Percentiles rank a stretch among this genome's conserved stretches.
Evolutionary conservation across 2,888 invertebrate genomes (phyloP).

Genomic region (Ophraella communa): DNA sequence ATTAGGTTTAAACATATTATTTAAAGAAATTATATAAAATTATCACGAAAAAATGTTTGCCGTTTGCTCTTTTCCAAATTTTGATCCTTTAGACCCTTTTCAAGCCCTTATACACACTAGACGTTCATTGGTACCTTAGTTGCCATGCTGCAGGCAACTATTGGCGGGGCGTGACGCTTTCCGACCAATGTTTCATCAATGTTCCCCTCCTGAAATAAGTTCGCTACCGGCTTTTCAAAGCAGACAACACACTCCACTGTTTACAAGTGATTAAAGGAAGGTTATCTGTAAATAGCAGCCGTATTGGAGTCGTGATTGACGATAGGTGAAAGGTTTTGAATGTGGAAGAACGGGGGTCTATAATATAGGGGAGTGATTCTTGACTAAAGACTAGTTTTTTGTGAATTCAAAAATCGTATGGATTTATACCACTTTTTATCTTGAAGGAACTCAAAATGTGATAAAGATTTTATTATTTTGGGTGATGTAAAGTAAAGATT

Average conservation of each 20-base stretch:
- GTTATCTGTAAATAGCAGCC: slow-evolving; percentile 12
- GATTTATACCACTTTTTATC: too few relatives aligned
- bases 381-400: neutral
- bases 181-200: slow-evolving; percentile 1
- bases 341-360: neutral
- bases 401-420: too few relatives aligned
- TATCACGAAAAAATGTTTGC: neutral
- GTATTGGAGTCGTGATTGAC: slow-evolving; percentile 2
- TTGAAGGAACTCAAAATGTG: too few relatives aligned
- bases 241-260: neutral
- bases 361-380: neutral
- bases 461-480: too few relatives aligned
- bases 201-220: neutral
- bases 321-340: slow-evolving; percentile 7
- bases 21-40: too few relatives aligned
- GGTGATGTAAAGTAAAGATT: too few relatives aligned
- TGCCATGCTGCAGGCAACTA: slow-evolving; percentile 20
- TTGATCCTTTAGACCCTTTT: neutral
- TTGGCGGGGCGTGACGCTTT: slow-evolving; percentile 12
- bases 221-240: neutral
- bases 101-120: neutral
- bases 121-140: slow-evolving; percentile 15
- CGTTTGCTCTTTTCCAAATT: neutral
- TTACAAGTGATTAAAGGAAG: slow-evolving; percentile 3
- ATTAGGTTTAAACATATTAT: too few relatives aligned